These are phyloP conservation scores for Escarpia spicata DNA, from an alignment of 2,888 invertebrate species.

Conservation along the genomic window DNA sequence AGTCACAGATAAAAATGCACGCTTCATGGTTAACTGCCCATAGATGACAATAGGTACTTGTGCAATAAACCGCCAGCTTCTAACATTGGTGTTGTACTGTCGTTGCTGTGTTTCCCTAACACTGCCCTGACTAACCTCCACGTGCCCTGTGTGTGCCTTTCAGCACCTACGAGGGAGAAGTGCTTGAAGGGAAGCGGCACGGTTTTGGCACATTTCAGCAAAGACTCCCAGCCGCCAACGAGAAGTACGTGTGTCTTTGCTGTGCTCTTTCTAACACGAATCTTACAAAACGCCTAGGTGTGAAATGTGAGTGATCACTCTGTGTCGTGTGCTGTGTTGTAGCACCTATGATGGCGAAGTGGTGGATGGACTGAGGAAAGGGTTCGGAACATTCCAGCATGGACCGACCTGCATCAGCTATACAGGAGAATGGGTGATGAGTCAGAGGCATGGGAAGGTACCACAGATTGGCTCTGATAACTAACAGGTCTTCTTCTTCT, in stretches of 20 bases:
- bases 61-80: not conserved
- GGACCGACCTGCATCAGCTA: conserved; percentile 55
- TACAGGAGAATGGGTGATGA: conserved; percentile 62
- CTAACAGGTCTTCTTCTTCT: too few relatives aligned
- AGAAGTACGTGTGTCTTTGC: not conserved
- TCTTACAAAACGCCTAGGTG: not conserved
- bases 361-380: conserved; percentile 62
- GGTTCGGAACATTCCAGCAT: conserved; percentile 58
- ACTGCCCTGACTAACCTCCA: not conserved
- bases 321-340: not conserved
- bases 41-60: not conserved
- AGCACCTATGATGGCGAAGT: conserved; percentile 65
- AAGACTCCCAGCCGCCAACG: conserved; percentile 48
- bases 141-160: not conserved
- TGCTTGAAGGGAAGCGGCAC: conserved; percentile 61
- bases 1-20: not conserved
- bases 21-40: not conserved
- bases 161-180: conserved; percentile 64
- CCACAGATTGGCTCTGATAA: too few relatives aligned
- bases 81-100: not conserved
- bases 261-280: not conserved
- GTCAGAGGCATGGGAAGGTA: conserved; percentile 63
- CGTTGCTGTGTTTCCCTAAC: not conserved
- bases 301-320: not conserved
- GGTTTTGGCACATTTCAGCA: conserved; percentile 60